phyloP scores from a whole-genome alignment of 2,888 invertebrate genomes.

The Lithosia quadra region DNA sequence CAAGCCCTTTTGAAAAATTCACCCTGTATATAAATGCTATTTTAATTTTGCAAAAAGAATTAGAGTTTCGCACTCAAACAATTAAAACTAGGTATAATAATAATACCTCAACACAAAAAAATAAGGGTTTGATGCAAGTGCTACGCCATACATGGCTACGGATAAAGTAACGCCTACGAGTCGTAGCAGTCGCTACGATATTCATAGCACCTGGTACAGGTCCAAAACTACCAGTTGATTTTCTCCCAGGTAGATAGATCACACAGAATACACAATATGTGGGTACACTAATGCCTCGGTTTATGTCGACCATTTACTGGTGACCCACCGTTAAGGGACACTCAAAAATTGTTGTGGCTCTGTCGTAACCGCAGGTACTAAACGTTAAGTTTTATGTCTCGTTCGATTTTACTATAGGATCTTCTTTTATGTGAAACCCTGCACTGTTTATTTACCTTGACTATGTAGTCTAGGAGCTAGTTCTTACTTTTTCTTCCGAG shows the following conservation, averaged over 20 bases:
- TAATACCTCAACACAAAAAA: no score
- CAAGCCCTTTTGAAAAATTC: no score
- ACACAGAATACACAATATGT: not conserved
- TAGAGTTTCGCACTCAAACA: no score
- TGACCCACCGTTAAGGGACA: constrained; percentile 20
- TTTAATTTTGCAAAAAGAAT: no score
- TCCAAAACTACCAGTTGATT: no score
- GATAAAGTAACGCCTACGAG: not conserved
- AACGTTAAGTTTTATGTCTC: constrained; percentile 25
- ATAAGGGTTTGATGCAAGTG: not conserved
- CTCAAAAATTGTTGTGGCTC: constrained; percentile 28
- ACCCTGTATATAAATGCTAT: no score
- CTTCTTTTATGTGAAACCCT: constrained; percentile 9
- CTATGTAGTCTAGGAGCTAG: not conserved
- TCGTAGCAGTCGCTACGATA: not conserved
- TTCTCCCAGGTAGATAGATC: not conserved
- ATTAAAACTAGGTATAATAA: no score
- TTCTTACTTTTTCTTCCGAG: not conserved
- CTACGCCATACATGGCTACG: not conserved
- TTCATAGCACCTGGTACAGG: not conserved
- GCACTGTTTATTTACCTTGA: not conserved
- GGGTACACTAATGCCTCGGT: constrained; percentile 15
- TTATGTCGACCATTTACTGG: constrained; percentile 26
- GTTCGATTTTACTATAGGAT: constrained; percentile 25
- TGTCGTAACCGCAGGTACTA: constrained; percentile 19